These are phyloP conservation scores for Catharus bicknelli DNA, from an alignment of 2,113 vertebrate genomes.

Conservation along the genomic window DNA sequence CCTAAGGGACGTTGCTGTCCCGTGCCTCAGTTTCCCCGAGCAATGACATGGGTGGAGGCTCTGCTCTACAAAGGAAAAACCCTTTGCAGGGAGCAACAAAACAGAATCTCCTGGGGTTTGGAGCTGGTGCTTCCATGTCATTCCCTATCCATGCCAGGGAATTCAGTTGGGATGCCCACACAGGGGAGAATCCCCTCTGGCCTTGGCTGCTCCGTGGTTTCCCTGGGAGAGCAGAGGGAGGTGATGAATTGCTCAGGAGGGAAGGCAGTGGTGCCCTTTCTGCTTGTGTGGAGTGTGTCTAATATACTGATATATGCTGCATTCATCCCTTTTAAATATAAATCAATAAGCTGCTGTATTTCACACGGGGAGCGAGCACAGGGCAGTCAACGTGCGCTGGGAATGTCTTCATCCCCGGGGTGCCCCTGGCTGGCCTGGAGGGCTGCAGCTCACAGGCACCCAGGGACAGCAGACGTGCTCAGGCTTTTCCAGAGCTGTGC, in stretches of 20 bases:
- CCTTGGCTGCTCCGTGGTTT: not conserved
- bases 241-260: conserved; percentile 39
- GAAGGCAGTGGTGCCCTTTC: conserved; percentile 41
- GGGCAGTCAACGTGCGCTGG: not conserved
- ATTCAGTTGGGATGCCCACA: not conserved
- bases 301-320: conserved; percentile 64
- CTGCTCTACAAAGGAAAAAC: not conserved
- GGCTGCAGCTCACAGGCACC: not conserved
- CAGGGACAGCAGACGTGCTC: not conserved
- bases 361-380: conserved; percentile 1
- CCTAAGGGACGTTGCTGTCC: not conserved
- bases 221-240: not conserved
- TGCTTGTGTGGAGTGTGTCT: conserved; percentile 57
- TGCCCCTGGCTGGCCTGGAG: not conserved
- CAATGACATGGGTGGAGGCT: fast-evolving
- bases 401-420: conserved; percentile 37
- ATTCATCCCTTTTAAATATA: conserved; percentile 61
- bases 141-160: fast-evolving
- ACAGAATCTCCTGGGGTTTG: fast-evolving
- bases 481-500: not conserved
- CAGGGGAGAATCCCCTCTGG: not conserved
- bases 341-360: conserved; percentile 63
- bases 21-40: not conserved
- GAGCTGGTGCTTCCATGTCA: not conserved
- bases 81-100: not conserved